These are phyloP conservation scores for Orthosia gracilis DNA, from an alignment of 2,888 invertebrate species.

Conservation along the genomic window DNA sequence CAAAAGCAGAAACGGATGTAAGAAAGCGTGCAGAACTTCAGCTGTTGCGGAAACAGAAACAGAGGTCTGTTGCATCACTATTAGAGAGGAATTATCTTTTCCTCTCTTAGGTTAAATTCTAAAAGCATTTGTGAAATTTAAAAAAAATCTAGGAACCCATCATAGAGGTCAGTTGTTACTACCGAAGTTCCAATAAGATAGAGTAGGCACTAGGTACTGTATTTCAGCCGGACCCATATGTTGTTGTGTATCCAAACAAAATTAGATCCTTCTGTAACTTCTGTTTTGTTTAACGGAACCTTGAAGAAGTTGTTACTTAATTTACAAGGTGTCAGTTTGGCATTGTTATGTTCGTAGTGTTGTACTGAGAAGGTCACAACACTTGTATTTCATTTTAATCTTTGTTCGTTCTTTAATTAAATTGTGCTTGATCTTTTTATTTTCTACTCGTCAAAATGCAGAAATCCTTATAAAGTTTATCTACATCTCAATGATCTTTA, in stretches of 20 bases:
- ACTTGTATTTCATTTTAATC: too few relatives aligned
- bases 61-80: too few relatives aligned
- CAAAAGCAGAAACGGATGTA: too few relatives aligned
- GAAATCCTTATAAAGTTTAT: too few relatives aligned
- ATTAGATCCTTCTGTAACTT: constrained; percentile 8
- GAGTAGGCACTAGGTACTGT: neutral
- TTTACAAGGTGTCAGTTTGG: constrained; percentile 49
- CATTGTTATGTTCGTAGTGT: constrained; percentile 44
- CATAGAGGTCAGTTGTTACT: neutral
- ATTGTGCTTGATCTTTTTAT: too few relatives aligned
- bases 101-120: neutral
- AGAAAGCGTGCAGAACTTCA: too few relatives aligned
- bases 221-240: neutral
- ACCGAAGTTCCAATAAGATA: neutral
- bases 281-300: constrained; percentile 18
- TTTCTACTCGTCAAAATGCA: too few relatives aligned
- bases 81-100: too few relatives aligned
- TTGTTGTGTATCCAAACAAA: neutral
- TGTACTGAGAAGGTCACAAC: constrained; percentile 24
- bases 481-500: too few relatives aligned
- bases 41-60: too few relatives aligned
- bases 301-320: constrained; percentile 45
- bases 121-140: neutral
- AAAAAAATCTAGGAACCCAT: neutral
- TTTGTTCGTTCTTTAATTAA: too few relatives aligned